Percentiles rank a stretch among this genome's conserved stretches.
Evolutionary conservation across 2,888 invertebrate species (phyloP).

Genomic region (Polydrusus pterygomalis): DNA sequence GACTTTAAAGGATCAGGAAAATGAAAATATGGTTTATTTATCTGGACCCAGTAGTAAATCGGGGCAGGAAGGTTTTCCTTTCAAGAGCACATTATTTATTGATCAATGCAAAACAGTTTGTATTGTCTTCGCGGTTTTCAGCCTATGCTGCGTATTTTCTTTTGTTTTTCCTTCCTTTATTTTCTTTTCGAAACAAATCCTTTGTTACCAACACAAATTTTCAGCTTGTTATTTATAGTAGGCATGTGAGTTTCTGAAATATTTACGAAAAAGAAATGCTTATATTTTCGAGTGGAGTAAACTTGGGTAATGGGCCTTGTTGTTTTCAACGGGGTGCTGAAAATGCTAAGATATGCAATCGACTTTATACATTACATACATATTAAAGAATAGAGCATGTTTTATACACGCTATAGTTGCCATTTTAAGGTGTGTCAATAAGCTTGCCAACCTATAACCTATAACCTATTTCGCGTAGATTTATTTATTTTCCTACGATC

Average conservation of each 20-base stretch:
- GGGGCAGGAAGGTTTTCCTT: constrained; percentile 59
- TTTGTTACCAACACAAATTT: constrained; percentile 18
- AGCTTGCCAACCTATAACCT: background rate
- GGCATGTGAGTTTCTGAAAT: constrained; percentile 9
- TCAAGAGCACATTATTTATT: constrained; percentile 60
- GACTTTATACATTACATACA: too few relatives aligned
- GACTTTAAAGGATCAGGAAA: constrained; percentile 59
- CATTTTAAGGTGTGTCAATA: too few relatives aligned
- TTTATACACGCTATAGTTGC: too few relatives aligned
- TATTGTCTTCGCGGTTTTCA: constrained; percentile 26
- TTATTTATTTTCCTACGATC: too few relatives aligned
- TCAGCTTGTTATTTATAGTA: constrained; percentile 17
- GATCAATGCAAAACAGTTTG: constrained; percentile 58
- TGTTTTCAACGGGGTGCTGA: background rate
- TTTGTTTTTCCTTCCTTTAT: constrained; percentile 21
- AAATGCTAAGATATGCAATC: background rate
- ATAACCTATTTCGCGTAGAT: too few relatives aligned
- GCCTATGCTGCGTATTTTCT: constrained; percentile 10
- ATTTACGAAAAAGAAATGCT: constrained; percentile 6
- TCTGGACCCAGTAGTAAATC: constrained; percentile 59
- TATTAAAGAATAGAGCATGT: too few relatives aligned
- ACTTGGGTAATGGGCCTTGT: background rate
- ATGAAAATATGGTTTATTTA: constrained; percentile 65
- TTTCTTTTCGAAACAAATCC: constrained; percentile 20
- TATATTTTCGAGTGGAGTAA: background rate